Evolutionary conservation across 2,113 vertebrate species (phyloP).

Genomic region (Psittacula cyanocephala): DNA sequence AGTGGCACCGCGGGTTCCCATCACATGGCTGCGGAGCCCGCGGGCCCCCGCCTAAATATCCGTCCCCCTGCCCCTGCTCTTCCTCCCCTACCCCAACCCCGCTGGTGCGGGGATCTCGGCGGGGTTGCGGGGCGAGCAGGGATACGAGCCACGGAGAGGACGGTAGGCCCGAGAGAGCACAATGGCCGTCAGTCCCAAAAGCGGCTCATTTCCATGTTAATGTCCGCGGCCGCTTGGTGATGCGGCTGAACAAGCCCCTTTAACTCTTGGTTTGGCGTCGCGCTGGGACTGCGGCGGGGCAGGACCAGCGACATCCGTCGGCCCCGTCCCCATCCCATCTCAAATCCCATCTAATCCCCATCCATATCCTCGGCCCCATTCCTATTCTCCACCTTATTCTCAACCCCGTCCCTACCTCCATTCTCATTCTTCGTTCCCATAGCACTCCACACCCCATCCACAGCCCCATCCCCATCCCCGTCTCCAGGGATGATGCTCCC

Average conservation of each 20-base stretch:
- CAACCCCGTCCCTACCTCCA: background rate
- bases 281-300: background rate
- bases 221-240: background rate
- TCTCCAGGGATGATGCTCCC: background rate
- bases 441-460: background rate
- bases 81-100: background rate
- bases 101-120: background rate
- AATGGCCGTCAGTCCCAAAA: constrained; percentile 50
- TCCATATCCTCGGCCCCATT: no score
- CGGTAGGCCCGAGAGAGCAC: background rate
- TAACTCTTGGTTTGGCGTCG: constrained; percentile 40
- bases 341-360: background rate
- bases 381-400: background rate
- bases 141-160: background rate
- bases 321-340: background rate
- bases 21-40: constrained; percentile 57
- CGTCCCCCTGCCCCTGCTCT: background rate
- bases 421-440: background rate
- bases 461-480: no score
- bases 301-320: background rate
- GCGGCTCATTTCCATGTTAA: constrained; percentile 67
- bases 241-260: constrained; percentile 26
- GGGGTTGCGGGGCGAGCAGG: background rate
- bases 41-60: background rate
- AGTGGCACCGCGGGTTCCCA: background rate